Base-by-base conservation (phyloP, 2,888 invertebrate species). In the Tetranychus truncatus region DNA sequence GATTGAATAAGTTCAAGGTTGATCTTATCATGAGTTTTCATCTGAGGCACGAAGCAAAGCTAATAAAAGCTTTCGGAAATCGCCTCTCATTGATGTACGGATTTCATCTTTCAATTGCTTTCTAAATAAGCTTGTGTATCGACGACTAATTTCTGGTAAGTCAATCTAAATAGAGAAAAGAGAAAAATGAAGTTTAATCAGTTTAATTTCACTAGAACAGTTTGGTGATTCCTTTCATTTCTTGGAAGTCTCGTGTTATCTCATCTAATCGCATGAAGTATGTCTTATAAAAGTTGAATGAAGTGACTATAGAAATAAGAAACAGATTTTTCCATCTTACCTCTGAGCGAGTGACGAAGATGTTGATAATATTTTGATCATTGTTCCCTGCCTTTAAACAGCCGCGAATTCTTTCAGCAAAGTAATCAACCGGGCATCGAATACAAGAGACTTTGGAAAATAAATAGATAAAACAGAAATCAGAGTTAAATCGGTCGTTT, bases 321-420 rank as follows among this genome's bases (percentile, higher is more conserved):
- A 34, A 0, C 34, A 34, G 18, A n/a, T 11, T n/a, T 21, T 9
- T 69, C 21, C 9, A 9, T 69, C 71, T 72, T 76, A 88, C 83
- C 86, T 92, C 91, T 80, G 87, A 88, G 80, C 92, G 87, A 1
- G 91, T 91, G 74, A 91, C 89, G 80, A 93, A 86, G 75, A 94
- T 85, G 81, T 94, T 88, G 80, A 94, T 92, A 78, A 95, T 85
- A 80, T 90, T 89, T 73, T 87, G 86, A 82, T 95, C 94, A 81
- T 91, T 89, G 5, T 94, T 95, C 77, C 94, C 95, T 78, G 90
- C 83, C 81, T 82, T 79, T 91, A 95, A 91, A 75, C 90, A 88
- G 81, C 90, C 88, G 83, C 92, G 88, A 74, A 95, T 85, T 66
- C 90, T 88, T 81, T 90, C 89, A 0, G 94, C 94, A 84, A 92